Percentiles rank a stretch among this genome's conserved stretches.
These are phyloP conservation scores for Streblospio benedicti DNA, from an alignment of 1,140 invertebrate genomes.

Conservation along the genomic window DNA sequence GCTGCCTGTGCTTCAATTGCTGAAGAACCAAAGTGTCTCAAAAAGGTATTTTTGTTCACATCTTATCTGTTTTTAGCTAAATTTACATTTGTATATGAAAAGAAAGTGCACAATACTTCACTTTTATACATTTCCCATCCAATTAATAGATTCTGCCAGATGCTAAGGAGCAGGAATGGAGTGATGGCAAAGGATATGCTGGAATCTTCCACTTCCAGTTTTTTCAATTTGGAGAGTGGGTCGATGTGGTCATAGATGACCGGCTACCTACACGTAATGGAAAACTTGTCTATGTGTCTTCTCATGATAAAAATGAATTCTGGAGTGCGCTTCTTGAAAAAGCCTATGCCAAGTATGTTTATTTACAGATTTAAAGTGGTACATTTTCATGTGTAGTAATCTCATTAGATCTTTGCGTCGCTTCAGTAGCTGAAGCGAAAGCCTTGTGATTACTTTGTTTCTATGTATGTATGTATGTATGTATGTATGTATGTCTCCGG, in stretches of 20 bases:
- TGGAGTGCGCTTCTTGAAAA: slow-evolving; percentile 73
- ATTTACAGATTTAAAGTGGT: too few species aligned
- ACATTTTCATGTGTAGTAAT: too few species aligned
- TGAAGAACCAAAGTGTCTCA: too few species aligned
- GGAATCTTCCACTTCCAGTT: slow-evolving; percentile 44
- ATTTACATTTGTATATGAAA: too few species aligned
- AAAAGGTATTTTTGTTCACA: slow-evolving; percentile 53
- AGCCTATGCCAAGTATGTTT: slow-evolving; percentile 70
- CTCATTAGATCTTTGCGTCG: too few species aligned
- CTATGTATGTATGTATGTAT: too few species aligned
- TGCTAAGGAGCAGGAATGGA: slow-evolving; percentile 40
- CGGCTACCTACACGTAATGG: slow-evolving; percentile 64
- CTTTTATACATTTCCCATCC: too few species aligned
- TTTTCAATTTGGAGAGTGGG: slow-evolving; percentile 69
- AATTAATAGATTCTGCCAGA: slow-evolving; percentile 43
- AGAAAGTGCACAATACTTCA: too few species aligned
- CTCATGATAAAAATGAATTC: slow-evolving; percentile 63
- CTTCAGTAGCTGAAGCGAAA: too few species aligned
- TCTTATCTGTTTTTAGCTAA: too few species aligned
- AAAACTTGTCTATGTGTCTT: slow-evolving; percentile 62
- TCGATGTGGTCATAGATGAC: slow-evolving; percentile 69
- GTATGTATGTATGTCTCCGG: too few species aligned
- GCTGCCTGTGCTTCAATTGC: slow-evolving; percentile 55
- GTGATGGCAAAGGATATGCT: slow-evolving; percentile 28
- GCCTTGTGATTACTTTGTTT: too few species aligned